Evolutionary conservation across 2,888 invertebrate species (phyloP), one percentile per base, ranked within the genome.

Genomic region (Ypsolopha sequella): DNA sequence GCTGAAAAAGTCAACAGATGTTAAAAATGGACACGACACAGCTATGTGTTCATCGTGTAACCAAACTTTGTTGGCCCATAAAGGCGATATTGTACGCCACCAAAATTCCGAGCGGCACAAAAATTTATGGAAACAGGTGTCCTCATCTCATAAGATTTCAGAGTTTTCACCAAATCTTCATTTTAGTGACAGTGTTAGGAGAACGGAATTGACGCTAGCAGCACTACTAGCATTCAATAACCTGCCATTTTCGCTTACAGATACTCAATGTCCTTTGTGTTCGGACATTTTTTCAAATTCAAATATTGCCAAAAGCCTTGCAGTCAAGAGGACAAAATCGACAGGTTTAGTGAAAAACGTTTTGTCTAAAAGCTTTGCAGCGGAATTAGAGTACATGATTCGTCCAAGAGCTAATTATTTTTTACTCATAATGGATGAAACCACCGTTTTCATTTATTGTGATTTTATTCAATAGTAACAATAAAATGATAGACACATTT

Each of bases 391-490:
- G 36, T 7, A 51, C 10, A 47, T 33, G 35, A 34, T 43, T 9
- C 41, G 52, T 14, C 11, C 10, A 10, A 36, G 33, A 9, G 36
- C n/a, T 38, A 34, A 53, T 34, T 52, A 54, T 33, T 55, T 52
- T 43, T 55, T 51, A 35, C 8, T 55, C 43, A n/a, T n/a, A n/a
- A n/a, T 57, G 56, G 55, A 56, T 54, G 56, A 56, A 54, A 56
- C 55, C 33, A 55, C 57, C 8, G 49, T 54, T 54, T 33, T 43
- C 39, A 44, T 54, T 55, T 48, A 55, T 54, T 35, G 55, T 35
- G 50, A 50, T 54, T 43, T 14, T 52, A 1, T 54, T 44, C 14
- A 36, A 53, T 14, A 8, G 48, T 10, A 13, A 52, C 8, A 50
- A 9, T 7, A 51, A 52, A 10, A 38, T 34, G 34, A 47, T 52